phyloP scores from a whole-genome alignment of 2,113 vertebrate species.

The Fregata magnificens region DNA sequence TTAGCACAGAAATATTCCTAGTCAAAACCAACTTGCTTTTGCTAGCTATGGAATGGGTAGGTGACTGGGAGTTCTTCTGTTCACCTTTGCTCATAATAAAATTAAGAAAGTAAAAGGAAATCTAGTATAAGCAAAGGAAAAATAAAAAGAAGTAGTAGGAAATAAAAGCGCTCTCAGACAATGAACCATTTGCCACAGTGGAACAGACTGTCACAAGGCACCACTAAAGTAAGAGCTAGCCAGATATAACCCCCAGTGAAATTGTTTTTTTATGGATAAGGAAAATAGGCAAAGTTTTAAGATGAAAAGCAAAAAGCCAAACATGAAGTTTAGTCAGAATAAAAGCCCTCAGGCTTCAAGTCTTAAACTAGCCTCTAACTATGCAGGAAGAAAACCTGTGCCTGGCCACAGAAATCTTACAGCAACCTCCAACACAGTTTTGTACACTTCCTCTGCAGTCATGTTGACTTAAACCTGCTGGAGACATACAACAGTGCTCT shows the following conservation, averaged over 20 bases:
- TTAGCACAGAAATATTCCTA: not conserved
- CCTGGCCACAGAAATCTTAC: not conserved
- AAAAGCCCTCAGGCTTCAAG: not conserved
- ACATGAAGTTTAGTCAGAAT: not conserved
- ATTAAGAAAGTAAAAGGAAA: not conserved
- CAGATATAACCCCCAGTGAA: not conserved
- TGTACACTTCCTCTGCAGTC: not conserved
- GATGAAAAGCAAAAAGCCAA: not conserved
- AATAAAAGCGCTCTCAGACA: not conserved
- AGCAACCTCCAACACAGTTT: fast-evolving
- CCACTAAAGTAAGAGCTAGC: not conserved
- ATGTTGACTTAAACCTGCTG: not conserved
- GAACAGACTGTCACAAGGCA: not conserved
- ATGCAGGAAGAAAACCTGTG: not conserved
- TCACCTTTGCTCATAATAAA: not conserved
- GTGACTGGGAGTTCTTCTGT: not conserved
- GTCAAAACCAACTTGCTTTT: not conserved
- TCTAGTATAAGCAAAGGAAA: not conserved
- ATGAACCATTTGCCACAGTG: not conserved
- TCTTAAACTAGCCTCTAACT: not conserved
- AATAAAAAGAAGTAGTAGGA: not conserved
- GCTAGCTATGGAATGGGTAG: not conserved
- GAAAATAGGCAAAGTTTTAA: not conserved
- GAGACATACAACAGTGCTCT: not conserved
- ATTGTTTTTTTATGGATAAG: not conserved